phyloP scores from a whole-genome alignment of 2,113 vertebrate genomes.

The Podilymbus podiceps region DNA sequence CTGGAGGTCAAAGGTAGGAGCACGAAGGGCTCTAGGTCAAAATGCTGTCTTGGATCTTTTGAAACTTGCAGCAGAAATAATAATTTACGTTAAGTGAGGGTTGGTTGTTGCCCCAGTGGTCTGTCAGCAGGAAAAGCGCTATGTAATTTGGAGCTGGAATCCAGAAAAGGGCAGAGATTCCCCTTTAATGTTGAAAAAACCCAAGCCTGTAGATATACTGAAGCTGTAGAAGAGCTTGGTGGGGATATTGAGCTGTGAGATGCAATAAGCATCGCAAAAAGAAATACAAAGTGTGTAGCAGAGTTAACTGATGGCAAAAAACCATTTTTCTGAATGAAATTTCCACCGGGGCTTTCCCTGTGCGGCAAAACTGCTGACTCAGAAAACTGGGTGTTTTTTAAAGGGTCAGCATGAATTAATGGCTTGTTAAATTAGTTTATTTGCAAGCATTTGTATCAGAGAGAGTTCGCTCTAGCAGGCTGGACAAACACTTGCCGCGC shows the following conservation, averaged over 20 bases:
- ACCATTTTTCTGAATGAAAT: not conserved
- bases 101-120: not conserved
- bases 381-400: not conserved
- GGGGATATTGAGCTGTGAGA: not conserved
- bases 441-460: not conserved
- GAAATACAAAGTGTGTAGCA: not conserved
- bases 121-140: not conserved
- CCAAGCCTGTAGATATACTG: not conserved
- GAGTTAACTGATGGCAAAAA: not conserved
- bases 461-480: not conserved
- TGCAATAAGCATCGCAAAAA: not conserved
- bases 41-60: not conserved
- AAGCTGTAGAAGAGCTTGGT: not conserved
- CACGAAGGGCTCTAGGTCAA: not conserved
- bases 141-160: not conserved
- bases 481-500: not conserved
- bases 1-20: constrained; percentile 96
- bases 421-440: not conserved
- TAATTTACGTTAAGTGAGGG: fast-evolving
- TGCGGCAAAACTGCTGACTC: not conserved
- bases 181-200: not conserved
- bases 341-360: not conserved
- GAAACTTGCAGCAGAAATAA: not conserved
- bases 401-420: not conserved
- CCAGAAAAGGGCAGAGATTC: not conserved